Evolutionary conservation across 2,888 invertebrate species (phyloP).

Genomic region (Pyrocoelia pectoralis): DNA sequence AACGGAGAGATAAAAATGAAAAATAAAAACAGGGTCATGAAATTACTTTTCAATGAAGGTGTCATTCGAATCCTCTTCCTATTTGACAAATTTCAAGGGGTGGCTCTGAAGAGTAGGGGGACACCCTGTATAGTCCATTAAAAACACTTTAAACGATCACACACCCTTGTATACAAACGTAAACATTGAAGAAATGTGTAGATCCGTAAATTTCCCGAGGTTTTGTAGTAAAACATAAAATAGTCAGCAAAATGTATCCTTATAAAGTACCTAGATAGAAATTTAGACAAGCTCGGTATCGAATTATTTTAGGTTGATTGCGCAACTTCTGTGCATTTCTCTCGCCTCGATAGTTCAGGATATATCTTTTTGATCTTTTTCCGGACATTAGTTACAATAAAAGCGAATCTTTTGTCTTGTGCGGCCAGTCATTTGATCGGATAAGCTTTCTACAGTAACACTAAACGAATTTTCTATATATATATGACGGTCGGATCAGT

Average conservation of each 20-base stretch:
- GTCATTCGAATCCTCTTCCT: no score
- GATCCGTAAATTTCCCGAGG: neutral
- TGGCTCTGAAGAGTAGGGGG: no score
- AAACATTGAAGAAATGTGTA: neutral
- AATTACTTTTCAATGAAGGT: no score
- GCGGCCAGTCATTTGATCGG: constrained; percentile 34
- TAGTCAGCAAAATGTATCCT: constrained; percentile 19
- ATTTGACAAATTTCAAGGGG: no score
- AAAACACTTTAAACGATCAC: no score
- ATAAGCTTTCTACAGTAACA: constrained; percentile 33
- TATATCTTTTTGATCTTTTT: constrained; percentile 44
- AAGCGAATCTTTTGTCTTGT: constrained; percentile 37
- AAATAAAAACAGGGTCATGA: no score
- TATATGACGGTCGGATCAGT: constrained; percentile 22
- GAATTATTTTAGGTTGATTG: constrained; percentile 36
- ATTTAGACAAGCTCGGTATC: constrained; percentile 33
- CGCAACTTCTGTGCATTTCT: constrained; percentile 33
- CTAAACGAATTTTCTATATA: constrained; percentile 29
- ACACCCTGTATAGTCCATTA: no score
- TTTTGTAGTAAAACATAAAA: constrained; percentile 1
- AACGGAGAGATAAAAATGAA: no score
- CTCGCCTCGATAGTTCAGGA: constrained; percentile 33
- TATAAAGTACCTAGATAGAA: constrained; percentile 24
- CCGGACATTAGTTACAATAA: constrained; percentile 40
- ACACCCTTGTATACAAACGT: no score